A percentile compares a stretch with the other conserved stretches of the same genome.
These are phyloP conservation scores for Panthera leo DNA, from an alignment of 2,113 vertebrate species.

Conservation along the genomic window DNA sequence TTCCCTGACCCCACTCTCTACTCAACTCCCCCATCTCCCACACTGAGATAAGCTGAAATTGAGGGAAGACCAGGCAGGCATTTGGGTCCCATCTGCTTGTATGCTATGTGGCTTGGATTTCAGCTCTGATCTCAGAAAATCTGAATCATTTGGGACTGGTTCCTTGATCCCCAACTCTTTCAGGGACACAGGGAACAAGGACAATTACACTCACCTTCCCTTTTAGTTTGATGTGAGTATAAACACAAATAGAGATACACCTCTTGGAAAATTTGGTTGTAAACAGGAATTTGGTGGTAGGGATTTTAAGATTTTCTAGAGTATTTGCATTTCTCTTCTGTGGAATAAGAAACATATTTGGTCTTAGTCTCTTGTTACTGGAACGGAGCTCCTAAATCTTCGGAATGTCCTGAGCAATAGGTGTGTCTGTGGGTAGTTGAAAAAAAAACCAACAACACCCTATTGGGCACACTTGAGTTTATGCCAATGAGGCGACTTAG, in stretches of 20 bases:
- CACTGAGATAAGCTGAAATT: background rate
- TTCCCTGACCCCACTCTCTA: background rate
- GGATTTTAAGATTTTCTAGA: background rate
- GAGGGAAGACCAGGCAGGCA: background rate
- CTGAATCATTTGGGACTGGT: background rate
- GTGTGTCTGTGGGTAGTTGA: background rate
- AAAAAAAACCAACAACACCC: too few species aligned
- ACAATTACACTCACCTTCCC: background rate
- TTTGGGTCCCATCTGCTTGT: background rate
- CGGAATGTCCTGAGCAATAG: background rate
- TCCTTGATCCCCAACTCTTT: background rate
- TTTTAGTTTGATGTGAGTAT: background rate
- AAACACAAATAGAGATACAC: background rate
- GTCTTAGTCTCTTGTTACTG: background rate
- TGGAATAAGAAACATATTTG: background rate
- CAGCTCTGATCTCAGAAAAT: background rate
- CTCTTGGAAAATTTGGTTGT: background rate
- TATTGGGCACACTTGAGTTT: background rate
- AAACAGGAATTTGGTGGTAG: background rate
- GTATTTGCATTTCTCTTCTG: background rate
- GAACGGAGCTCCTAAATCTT: background rate
- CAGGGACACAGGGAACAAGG: background rate
- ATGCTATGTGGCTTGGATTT: background rate
- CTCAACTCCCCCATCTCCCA: background rate
- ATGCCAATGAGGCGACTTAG: background rate